Evolutionary conservation across 2,888 invertebrate genomes (phyloP).

Genomic region (Macaria liturata): DNA sequence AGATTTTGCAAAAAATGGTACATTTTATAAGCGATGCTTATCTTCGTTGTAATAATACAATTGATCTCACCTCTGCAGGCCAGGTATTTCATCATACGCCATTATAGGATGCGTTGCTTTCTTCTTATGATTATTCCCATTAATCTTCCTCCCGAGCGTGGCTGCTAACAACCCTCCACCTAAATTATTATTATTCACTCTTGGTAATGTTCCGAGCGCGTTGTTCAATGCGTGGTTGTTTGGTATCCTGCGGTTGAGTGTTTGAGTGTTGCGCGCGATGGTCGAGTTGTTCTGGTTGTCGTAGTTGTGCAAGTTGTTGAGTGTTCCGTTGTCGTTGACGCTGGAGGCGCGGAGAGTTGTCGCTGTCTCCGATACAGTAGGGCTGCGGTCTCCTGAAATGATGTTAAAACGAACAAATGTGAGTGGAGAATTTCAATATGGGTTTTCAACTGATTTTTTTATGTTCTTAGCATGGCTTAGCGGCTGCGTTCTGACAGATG

Average conservation of each 20-base stretch:
- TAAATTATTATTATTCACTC: conserved; percentile 65
- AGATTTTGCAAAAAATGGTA: too few relatives aligned
- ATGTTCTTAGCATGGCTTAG: too few relatives aligned
- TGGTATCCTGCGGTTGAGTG: conserved; percentile 65
- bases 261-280: conserved; percentile 69
- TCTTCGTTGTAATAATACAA: too few relatives aligned
- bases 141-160: conserved; percentile 77
- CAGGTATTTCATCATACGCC: conserved; percentile 85
- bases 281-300: conserved; percentile 59
- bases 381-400: conserved; percentile 88
- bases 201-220: conserved; percentile 71
- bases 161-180: conserved; percentile 64
- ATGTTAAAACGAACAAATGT: too few relatives aligned
- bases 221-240: conserved; percentile 71
- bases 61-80: conserved; percentile 67
- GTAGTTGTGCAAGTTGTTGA: conserved; percentile 61
- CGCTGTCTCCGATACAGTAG: conserved; percentile 91
- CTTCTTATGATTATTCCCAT: conserved; percentile 80
- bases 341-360: conserved; percentile 92
- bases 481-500: too few relatives aligned
- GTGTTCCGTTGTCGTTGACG: conserved; percentile 76
- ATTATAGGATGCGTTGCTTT: conserved; percentile 77
- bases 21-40: too few relatives aligned
- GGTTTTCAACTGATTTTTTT: too few relatives aligned
- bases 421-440: too few relatives aligned